Conservation (phyloP, 2,888 invertebrate genomes). For the Zonitis immaculata region DNA sequence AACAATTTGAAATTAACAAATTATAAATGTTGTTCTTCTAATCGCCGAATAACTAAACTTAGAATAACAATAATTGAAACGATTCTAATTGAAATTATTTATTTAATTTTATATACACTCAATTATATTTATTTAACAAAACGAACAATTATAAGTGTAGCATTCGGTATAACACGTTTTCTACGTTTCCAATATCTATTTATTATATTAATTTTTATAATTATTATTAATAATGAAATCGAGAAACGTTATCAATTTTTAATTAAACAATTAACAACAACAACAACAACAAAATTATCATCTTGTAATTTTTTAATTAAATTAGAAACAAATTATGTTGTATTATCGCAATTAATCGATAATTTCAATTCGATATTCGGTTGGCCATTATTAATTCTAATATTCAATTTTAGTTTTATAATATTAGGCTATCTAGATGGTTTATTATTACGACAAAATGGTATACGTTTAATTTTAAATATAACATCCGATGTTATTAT, state of each 20-base stretch:
- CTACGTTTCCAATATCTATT: neutral
- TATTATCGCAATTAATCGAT: neutral
- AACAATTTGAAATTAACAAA: too few relatives aligned
- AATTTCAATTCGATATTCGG: neutral
- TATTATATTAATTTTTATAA: neutral
- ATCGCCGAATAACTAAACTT: too few relatives aligned
- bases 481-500: neutral
- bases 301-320: neutral
- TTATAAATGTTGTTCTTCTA: too few relatives aligned
- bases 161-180: neutral
- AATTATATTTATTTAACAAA: too few relatives aligned
- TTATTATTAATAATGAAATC: neutral
- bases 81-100: too few relatives aligned
- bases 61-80: too few relatives aligned
- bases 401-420: neutral
- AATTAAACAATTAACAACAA: neutral
- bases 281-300: neutral
- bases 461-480: neutral
- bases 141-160: too few relatives aligned
- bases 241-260: neutral
- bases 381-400: neutral
- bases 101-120: too few relatives aligned
- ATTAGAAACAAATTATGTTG: neutral
- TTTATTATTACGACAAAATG: neutral
- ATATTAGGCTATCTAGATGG: neutral